Evolutionary conservation across 2,888 invertebrate genomes (phyloP).

Genomic region (Noctua janthe): DNA sequence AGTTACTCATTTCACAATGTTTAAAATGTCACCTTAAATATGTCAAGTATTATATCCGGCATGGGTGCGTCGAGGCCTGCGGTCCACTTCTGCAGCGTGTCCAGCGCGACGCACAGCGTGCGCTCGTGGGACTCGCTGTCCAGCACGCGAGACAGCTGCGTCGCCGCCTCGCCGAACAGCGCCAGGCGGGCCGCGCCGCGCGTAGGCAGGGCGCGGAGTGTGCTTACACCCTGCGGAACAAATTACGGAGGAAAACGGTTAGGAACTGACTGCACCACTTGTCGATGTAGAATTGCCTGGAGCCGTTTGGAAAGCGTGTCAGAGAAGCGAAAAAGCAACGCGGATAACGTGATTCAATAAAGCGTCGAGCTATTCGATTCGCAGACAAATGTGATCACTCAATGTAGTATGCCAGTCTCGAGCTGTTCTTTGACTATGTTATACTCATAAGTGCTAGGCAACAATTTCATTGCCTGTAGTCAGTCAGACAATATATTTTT

Average conservation of each 20-base stretch:
- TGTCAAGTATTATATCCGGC: conserved; percentile 67
- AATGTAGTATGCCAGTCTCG: too few relatives aligned
- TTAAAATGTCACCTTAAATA: conserved; percentile 70
- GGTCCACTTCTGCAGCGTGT: conserved; percentile 95
- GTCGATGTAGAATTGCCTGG: background rate
- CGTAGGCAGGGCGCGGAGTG: conserved; percentile 91
- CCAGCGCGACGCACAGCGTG: conserved; percentile 94
- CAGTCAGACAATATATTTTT: background rate
- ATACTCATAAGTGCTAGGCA: background rate
- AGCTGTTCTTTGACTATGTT: too few relatives aligned
- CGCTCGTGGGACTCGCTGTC: conserved; percentile 98
- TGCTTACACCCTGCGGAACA: conserved; percentile 76
- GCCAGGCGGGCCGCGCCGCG: conserved; percentile 89
- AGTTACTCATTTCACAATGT: background rate
- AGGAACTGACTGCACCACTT: background rate
- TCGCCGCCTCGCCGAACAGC: conserved; percentile 90
- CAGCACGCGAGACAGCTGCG: conserved; percentile 94
- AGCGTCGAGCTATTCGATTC: too few relatives aligned
- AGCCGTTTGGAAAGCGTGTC: too few relatives aligned
- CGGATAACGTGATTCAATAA: too few relatives aligned
- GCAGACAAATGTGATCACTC: too few relatives aligned
- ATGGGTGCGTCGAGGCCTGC: conserved; percentile 76
- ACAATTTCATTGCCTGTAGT: background rate
- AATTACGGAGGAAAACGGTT: background rate
- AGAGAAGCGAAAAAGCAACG: too few relatives aligned